phyloP scores from a whole-genome alignment of 2,888 invertebrate species.

The Microplitis manilae region DNA sequence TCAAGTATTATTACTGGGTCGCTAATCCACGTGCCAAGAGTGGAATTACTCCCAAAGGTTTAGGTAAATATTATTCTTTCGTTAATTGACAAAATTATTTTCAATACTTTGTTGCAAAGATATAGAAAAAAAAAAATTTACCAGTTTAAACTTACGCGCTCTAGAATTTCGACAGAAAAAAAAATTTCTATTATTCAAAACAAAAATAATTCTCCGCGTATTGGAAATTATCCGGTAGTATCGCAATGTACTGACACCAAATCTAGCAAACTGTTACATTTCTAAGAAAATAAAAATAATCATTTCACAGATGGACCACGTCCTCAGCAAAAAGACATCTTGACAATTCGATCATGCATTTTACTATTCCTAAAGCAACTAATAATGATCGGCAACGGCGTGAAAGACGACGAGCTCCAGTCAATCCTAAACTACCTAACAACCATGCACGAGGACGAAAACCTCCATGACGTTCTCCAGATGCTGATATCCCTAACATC shows the following conservation, averaged over 20 bases:
- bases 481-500: constrained; percentile 98
- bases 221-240: too few relatives aligned
- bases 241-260: too few relatives aligned
- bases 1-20: constrained; percentile 99
- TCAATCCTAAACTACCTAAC: constrained; percentile 98
- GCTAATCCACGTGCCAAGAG: constrained; percentile 95
- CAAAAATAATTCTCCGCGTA: too few relatives aligned
- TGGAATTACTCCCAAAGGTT: constrained; percentile 94
- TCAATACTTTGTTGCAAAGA: background rate
- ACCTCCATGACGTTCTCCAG: constrained; percentile 97
- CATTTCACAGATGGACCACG: constrained; percentile 87
- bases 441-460: constrained; percentile 99
- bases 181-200: too few relatives aligned
- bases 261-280: too few relatives aligned
- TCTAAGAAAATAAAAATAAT: background rate
- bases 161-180: constrained; percentile 1
- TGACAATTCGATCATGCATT: constrained; percentile 95
- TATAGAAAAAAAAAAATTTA: too few relatives aligned
- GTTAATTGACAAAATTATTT: constrained; percentile 1
- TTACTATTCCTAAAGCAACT: constrained; percentile 95
- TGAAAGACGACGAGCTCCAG: constrained; percentile 98
- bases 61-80: constrained; percentile 76
- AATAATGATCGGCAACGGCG: constrained; percentile 96
- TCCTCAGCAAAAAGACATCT: constrained; percentile 94
- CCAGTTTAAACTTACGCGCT: background rate